Base-by-base conservation (phyloP, 2,888 invertebrate species). In the Smittia sp. region DNA sequence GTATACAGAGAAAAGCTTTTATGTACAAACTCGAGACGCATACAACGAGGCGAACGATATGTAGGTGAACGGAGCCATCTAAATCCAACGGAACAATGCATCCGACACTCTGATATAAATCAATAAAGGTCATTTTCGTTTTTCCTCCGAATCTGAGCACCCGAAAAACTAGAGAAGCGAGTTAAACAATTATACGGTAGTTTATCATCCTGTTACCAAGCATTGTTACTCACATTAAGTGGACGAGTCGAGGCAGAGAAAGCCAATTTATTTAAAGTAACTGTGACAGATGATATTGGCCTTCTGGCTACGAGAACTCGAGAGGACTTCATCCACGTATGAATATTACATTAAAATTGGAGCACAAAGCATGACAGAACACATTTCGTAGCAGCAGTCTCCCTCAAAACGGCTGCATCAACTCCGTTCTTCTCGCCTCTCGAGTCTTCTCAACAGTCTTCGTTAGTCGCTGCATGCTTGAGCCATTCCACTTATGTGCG, bases 241-340 rank as follows among this genome's bases (percentile, higher is more conserved):
- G 20, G 9, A 32, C 4, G 32, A 32, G 32, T 6, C 32, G 39
- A 41, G 22, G 46, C 18, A 22, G 24, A n/a, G 15, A 3, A 11
- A 68, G 68, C 68, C 46, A 68, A 68, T 68, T 46, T 46, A 68
- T 68, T 68, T 68, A 68, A 68, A 68, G 68, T 68, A 68, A 68
- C 68, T 24, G 41, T 46, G 68, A 68, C 68, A 68, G 27, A 68
- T 68, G 68, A 68, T 68, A 46, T 46, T 22, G 7, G 32, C 66
- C 38, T 66, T 46, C 46, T 46, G 15, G 46, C 46, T 11, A 46
- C 13, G 66, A 66, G 68, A 13, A 41, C 24, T 67, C 13, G 27
- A 41, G n/a, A 24, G 67, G 6, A 20, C n/a, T 68, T 68, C 24
- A 68, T 13, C 13, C 22, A 25, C n/a, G 46, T 22, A 68, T 68